A percentile compares a stretch with the other conserved stretches of the same genome.
phyloP scores from a whole-genome alignment of 2,113 vertebrate genomes.

The Microcebus griseorufus region DNA sequence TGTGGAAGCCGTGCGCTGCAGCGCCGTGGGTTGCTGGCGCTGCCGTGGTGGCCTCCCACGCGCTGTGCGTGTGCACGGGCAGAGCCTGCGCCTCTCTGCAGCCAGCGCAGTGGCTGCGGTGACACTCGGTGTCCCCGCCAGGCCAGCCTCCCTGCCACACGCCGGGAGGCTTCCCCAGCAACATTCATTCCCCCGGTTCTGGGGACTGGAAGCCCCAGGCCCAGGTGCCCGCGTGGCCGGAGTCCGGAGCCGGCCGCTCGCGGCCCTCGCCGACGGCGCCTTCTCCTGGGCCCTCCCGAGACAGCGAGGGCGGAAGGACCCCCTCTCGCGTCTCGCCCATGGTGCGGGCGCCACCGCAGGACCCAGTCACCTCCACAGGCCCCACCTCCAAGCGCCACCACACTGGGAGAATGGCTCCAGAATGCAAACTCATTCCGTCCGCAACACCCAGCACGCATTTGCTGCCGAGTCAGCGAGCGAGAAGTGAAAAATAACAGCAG shows the following conservation, averaged over 20 bases:
- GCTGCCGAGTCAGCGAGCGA: fast-evolving
- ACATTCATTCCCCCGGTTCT: not conserved
- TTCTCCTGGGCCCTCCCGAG: not conserved
- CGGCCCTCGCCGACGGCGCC: fast-evolving
- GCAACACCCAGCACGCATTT: fast-evolving
- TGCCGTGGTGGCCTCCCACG: too few relatives aligned
- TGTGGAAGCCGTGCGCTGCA: fast-evolving
- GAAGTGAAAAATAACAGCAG: fast-evolving
- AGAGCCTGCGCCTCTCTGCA: fast-evolving
- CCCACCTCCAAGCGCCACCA: not conserved
- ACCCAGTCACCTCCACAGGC: not conserved
- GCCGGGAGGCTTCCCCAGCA: not conserved
- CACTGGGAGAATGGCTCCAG: not conserved
- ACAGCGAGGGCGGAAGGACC: not conserved
- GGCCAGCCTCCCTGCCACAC: not conserved
- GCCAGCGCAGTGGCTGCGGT: fast-evolving
- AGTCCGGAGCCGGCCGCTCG: too few relatives aligned
- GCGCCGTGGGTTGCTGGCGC: fast-evolving
- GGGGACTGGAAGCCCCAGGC: not conserved
- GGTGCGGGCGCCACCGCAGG: too few relatives aligned
- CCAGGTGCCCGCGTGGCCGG: too few relatives aligned
- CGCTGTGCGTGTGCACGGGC: fast-evolving
- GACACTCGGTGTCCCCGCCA: not conserved
- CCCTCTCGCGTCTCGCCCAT: too few relatives aligned
- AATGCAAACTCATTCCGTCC: fast-evolving